Conservation (phyloP, 35 echinoderm and acorn worm genomes). For the Apostichopus japonicus region DNA sequence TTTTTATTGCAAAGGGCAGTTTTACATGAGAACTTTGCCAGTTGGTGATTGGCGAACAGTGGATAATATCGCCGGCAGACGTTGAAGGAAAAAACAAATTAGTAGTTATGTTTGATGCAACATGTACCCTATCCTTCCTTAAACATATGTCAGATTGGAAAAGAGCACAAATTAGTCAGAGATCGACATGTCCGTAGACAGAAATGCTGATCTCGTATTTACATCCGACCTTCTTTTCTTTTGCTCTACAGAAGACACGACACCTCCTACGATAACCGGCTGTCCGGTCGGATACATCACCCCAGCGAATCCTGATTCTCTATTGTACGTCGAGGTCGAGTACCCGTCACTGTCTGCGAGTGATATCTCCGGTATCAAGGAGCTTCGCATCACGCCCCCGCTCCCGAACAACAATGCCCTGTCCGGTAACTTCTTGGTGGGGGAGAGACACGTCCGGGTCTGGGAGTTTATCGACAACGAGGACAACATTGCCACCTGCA, state of each 20-base stretch:
- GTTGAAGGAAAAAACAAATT: too few species aligned
- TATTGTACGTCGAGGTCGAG: not conserved
- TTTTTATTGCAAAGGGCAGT: too few species aligned
- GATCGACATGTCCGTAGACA: too few species aligned
- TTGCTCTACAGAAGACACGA: not conserved
- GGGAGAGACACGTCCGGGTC: not conserved
- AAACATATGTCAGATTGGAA: too few species aligned
- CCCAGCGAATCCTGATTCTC: not conserved
- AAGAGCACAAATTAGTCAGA: too few species aligned
- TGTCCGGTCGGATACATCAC: not conserved
- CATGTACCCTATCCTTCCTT: too few species aligned
- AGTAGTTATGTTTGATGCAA: too few species aligned
- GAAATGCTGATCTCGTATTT: too few species aligned
- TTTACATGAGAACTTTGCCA: too few species aligned
- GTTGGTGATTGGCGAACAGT: too few species aligned
- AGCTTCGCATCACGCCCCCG: not conserved
- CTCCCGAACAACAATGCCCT: not conserved
- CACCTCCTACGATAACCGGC: not conserved
- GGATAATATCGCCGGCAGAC: too few species aligned
- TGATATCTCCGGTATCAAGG: not conserved
- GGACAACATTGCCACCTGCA: not conserved
- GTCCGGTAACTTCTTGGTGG: not conserved
- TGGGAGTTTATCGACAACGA: not conserved
- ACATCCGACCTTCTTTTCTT: too few species aligned
- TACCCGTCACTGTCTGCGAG: not conserved